Conservation (phyloP, 2,888 invertebrate species). For the Nowickia ferox region DNA sequence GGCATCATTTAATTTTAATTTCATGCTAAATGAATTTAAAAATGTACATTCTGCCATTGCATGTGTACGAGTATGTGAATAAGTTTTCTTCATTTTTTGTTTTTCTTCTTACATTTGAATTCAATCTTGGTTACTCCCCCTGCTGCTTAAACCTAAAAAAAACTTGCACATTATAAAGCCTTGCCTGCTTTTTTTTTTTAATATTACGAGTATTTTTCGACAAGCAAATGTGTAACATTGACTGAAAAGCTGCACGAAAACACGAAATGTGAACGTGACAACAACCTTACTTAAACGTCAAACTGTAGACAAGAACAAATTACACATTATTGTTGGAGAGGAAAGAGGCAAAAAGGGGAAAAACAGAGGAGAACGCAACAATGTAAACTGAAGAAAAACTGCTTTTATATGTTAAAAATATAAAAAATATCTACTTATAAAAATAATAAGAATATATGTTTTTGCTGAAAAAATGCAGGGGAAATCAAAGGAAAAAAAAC, state of each 20-base stretch:
- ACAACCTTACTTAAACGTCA: conserved; percentile 72
- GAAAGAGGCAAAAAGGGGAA: conserved; percentile 31
- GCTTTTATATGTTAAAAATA: conserved; percentile 29
- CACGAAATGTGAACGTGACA: conserved; percentile 70
- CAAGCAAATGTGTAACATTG: conserved; percentile 44
- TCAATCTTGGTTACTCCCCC: conserved; percentile 44
- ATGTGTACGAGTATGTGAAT: conserved; percentile 30
- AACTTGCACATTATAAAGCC: conserved; percentile 73
- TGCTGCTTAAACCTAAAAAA: background rate
- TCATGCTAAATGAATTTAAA: conserved; percentile 72
- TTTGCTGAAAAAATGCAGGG: conserved; percentile 11
- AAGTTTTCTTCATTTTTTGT: conserved; percentile 5
- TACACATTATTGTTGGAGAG: conserved; percentile 60
- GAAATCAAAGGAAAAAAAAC: conserved; percentile 15
- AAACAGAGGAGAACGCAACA: conserved; percentile 30
- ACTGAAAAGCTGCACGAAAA: conserved; percentile 64
- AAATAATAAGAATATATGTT: conserved; percentile 61
- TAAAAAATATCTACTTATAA: conserved; percentile 40
- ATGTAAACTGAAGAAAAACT: conserved; percentile 36
- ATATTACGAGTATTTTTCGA: background rate
- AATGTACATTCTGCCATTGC: conserved; percentile 46
- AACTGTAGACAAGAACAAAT: conserved; percentile 71
- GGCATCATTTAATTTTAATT: conserved; percentile 73
- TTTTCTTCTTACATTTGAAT: conserved; percentile 38
- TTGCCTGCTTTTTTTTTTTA: no score